Conservation (phyloP, 64 coral and sea anemone genomes). For the Orbicella faveolata region DNA sequence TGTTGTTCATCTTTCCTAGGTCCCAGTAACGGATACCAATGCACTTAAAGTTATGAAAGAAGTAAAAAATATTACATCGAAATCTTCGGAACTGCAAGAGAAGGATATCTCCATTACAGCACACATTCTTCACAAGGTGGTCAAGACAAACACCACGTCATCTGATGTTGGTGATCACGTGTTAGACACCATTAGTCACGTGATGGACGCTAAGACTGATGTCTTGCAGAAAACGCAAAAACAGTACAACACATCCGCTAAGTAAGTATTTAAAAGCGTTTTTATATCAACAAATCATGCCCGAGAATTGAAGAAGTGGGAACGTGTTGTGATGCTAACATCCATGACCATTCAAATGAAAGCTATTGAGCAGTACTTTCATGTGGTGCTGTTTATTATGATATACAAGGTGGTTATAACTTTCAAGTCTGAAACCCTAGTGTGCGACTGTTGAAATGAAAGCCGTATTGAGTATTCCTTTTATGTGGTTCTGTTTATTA, state of each 20-base stretch:
- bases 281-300: neutral
- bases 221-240: constrained; percentile 59
- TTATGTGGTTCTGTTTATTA: too few relatives aligned
- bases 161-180: constrained; percentile 68
- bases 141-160: constrained; percentile 76
- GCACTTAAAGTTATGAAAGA: constrained; percentile 73
- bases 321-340: too few relatives aligned
- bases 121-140: constrained; percentile 83
- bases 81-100: constrained; percentile 42
- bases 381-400: too few relatives aligned
- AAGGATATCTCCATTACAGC: constrained; percentile 82
- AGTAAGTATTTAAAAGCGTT: constrained; percentile 29
- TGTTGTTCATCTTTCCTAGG: constrained; percentile 39
- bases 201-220: constrained; percentile 70
- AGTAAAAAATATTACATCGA: constrained; percentile 83
- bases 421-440: too few relatives aligned
- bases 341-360: too few relatives aligned
- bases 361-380: too few relatives aligned
- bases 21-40: constrained; percentile 76
- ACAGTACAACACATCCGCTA: constrained; percentile 79
- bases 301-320: neutral
- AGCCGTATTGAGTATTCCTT: too few relatives aligned
- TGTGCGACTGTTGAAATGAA: too few relatives aligned
- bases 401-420: too few relatives aligned
- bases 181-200: constrained; percentile 77